Evolutionary conservation across 2,888 invertebrate genomes (phyloP), one percentile per base, ranked within the genome.

Genomic region (Axea sp.): DNA sequence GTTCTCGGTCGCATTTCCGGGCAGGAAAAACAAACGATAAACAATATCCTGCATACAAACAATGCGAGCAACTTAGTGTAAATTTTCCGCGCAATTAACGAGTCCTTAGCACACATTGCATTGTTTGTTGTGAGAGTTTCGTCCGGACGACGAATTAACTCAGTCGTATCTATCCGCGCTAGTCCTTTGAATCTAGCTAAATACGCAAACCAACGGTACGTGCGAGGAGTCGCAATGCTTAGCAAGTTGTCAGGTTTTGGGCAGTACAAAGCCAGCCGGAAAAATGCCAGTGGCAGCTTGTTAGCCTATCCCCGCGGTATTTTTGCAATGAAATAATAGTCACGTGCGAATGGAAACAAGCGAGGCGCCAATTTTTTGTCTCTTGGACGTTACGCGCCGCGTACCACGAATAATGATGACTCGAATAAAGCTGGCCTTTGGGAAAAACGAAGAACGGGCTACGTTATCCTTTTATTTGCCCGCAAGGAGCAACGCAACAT

Each of bases 251-350:
- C 53, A 39, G 53, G 24, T 60, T 68, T 62, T 55, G 35, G 60
- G 35, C 59, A 15, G 37, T 47, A 71, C 64, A 72, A 69, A 64
- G 64, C 57, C 49, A 26, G 12, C 59, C 65, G 60, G 59, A 73
- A 73, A 73, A 73, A 67, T 73, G 59, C 73, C 73, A 60, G 9
- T 47, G 73, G 73, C 73, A 22, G 35, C 73, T 73, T 43, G 73
- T 73, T 73, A 73, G 51, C 60, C 73, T 65, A 59, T 53, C 28
- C 53, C 26, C 26, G 37, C 43, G 33, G 37, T 39, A 47, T 65
- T 39, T 14, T 33, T 43, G 37, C 51, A 51, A 64, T 64, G 53
- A 53, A 72, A 65, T 72, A 65, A 72, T 65, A 65, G 72, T 59
- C 65, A 72, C 65, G 65, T 53, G 55, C 60, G 57, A 71, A 62